phyloP scores from a whole-genome alignment of 2,888 invertebrate genomes.

The Oscheius sp. region DNA sequence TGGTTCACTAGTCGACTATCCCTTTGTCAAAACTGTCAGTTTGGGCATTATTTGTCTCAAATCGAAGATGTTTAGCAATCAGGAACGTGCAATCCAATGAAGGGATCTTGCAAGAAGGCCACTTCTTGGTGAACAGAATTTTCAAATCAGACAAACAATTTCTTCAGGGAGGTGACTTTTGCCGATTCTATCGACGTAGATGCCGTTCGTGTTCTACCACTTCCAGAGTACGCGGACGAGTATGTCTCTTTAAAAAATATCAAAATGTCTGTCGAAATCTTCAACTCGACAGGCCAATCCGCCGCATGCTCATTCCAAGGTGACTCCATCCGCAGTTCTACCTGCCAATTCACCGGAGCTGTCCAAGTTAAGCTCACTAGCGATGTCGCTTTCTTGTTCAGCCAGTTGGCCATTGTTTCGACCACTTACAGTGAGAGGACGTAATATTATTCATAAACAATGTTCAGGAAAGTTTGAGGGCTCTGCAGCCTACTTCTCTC shows the following conservation, averaged over 20 bases:
- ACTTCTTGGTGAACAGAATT: background rate
- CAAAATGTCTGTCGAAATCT: too few species aligned
- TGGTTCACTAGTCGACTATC: background rate
- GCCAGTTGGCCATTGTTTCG: background rate
- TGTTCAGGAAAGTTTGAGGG: background rate
- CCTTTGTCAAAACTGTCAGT: background rate
- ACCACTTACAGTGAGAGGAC: background rate
- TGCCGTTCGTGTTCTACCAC: too few species aligned
- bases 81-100: background rate
- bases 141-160: too few species aligned
- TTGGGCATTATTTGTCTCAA: background rate
- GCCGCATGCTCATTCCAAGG: too few species aligned
- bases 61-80: background rate
- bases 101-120: background rate
- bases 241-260: too few species aligned
- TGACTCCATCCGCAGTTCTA: too few species aligned
- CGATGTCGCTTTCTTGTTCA: background rate
- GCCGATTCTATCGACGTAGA: too few species aligned
- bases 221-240: too few species aligned
- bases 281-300: too few species aligned
- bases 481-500: background rate
- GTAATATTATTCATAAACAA: background rate
- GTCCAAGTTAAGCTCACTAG: background rate
- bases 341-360: too few species aligned
- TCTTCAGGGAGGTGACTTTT: too few species aligned